Conservation (phyloP, 2,113 vertebrate genomes). For the Callospermophilus lateralis region DNA sequence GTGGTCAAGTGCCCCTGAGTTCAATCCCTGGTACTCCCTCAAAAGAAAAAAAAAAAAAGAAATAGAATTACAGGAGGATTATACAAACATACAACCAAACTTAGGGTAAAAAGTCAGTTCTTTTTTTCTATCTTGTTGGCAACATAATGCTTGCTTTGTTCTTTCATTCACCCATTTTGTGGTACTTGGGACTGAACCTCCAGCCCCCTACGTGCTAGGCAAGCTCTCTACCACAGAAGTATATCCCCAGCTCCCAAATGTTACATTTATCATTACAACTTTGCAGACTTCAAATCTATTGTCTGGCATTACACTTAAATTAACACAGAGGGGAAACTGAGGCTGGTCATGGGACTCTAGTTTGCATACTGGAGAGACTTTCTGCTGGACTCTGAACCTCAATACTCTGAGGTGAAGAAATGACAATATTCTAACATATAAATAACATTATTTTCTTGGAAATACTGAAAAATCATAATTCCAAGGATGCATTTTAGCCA, state of each 20-base stretch:
- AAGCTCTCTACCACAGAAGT: background rate
- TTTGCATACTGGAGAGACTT: background rate
- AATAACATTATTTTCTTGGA: constrained; percentile 27
- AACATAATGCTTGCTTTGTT: background rate
- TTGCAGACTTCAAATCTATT: background rate
- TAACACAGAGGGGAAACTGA: background rate
- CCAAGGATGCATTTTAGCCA: background rate
- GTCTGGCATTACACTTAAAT: background rate
- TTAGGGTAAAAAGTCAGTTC: background rate
- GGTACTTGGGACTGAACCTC: background rate
- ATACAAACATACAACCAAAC: background rate
- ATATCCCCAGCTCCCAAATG: background rate
- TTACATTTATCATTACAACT: background rate
- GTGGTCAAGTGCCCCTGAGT: no score
- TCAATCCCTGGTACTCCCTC: no score
- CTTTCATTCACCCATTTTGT: background rate
- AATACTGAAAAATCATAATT: constrained; percentile 8
- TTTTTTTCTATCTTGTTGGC: background rate
- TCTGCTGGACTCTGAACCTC: background rate
- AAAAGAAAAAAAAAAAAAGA: background rate
- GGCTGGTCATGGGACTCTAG: background rate
- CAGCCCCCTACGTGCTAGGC: background rate
- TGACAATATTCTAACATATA: background rate
- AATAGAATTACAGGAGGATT: background rate
- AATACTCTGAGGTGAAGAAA: background rate